A percentile compares a stretch with the other conserved stretches of the same genome.
Evolutionary conservation across 2,113 vertebrate species (phyloP).

Genomic region (Nesogale talazaci): DNA sequence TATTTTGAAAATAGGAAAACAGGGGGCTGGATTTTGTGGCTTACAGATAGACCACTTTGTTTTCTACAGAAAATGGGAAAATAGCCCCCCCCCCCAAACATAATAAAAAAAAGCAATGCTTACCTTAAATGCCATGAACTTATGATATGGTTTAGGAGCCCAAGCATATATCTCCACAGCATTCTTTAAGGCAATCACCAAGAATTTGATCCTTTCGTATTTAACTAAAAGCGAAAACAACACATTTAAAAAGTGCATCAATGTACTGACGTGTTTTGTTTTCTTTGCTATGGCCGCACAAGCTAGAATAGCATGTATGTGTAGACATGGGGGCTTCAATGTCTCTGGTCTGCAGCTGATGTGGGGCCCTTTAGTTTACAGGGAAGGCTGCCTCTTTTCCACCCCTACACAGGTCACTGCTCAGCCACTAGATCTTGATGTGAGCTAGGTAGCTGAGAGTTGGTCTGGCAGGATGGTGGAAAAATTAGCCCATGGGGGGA

Average conservation of each 20-base stretch:
- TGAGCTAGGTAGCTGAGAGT: background rate
- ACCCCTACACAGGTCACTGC: background rate
- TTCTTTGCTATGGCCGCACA: background rate
- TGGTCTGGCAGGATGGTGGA: background rate
- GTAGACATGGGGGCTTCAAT: background rate
- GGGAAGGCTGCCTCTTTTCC: background rate
- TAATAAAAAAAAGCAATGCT: conserved; percentile 36
- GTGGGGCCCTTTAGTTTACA: background rate
- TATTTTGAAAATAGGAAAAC: conserved; percentile 14
- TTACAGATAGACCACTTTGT: background rate
- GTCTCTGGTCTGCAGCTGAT: background rate
- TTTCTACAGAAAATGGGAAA: background rate
- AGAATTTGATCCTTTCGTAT: conserved; percentile 98
- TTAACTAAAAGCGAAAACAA: conserved; percentile 91
- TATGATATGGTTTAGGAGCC: conserved; percentile 99
- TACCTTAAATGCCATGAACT: conserved; percentile 99
- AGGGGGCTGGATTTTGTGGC: background rate
- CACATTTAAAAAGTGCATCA: conserved; percentile 2
- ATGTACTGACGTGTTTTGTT: background rate
- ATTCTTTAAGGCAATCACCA: conserved; percentile 99
- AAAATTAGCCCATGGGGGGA: background rate
- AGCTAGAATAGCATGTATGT: background rate
- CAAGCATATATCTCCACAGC: conserved; percentile 99
- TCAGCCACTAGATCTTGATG: background rate
- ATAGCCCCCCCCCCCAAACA: no score